Evolutionary conservation across 2,888 invertebrate species (phyloP), one percentile per base, ranked within the genome.

Genomic region (Chaetoderma sp.): DNA sequence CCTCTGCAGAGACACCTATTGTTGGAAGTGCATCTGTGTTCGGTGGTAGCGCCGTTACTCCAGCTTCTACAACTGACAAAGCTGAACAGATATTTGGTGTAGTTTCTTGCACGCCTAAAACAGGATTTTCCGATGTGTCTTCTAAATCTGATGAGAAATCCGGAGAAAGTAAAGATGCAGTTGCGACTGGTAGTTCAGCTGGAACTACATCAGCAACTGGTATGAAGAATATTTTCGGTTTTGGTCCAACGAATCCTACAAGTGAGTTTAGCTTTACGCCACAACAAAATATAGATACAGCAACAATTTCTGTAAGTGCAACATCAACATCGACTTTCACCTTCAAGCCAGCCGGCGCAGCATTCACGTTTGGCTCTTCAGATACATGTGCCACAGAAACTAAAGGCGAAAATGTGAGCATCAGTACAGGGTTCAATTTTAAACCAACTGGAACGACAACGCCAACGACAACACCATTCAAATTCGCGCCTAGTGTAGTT

Each of bases 21-120:
- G 13, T 57, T 23, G 60, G 39, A 32, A 55, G 61, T 45, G 74
- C 72, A 10, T 75, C 74, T 52, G 69, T 60, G 16, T 73, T 77
- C 67, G 72, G 67, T 36, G 39, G 36, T 18, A 32, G 44, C 21
- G 55, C 62, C 42, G 32, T 32, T 21, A 49, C 55, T 10, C 27
- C 68, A 25, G 10, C 57, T 18, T 27, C 59, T n/a, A 27, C 52
- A 16, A 6, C 61, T 50, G 10, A 52, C n/a, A n/a, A n/a, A n/a
- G n/a, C n/a, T n/a, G n/a, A n/a, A n/a, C n/a, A n/a, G n/a, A n/a
- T n/a, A n/a, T n/a, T n/a, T n/a, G n/a, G n/a, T n/a, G n/a, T n/a
- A n/a, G n/a, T n/a, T n/a, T n/a, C n/a, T n/a, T n/a, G n/a, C n/a
- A n/a, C n/a, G n/a, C n/a, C n/a, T n/a, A n/a, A n/a, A n/a, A n/a